Evolutionary conservation across 2,797 vertebrate species (phyloP), one percentile per base, ranked within the genome.

Genomic region (Meda fulgida): DNA sequence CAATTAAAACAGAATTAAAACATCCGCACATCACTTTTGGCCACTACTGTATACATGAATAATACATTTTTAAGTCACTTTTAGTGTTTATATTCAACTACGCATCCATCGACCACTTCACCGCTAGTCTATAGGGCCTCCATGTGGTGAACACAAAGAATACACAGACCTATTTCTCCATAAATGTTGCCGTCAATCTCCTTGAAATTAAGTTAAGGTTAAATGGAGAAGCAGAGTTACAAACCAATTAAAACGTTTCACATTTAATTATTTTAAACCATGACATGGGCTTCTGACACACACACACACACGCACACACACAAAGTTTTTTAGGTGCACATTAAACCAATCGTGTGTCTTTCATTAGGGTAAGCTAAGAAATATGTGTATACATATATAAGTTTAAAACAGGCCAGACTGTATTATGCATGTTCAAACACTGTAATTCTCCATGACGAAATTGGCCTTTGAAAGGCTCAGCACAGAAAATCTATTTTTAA

Each of bases 401-500:
- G 53, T 71, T 43, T 11, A 26, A 60, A 71, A 71, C 2, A 63
- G 80, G 26, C 21, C 48, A 55, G 34, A 16, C 36, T 60, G 40
- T 2, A 71, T 26, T 65, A 67, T 29, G 60, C 66, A 72, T 85
- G 53, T 80, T 72, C 23, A 63, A 79, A 53, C 76, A 76, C 85
- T 75, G 75, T 78, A 85, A 69, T 70, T 84, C 83, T 85, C 70
- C 70, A 67, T 85, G 85, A 88, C 31, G 73, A 77, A 81, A 84
- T n/a, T 58, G 43, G 80, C 77, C 83, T 78, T 84, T 76, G 38
- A 86, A 77, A 84, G 51, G 38, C 78, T 83, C 60, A 89, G 77
- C 40, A 29, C 70, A 34, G 85, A 84, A 85, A 86, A 87, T 83
- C 88, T 83, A 87, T 90, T 92, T 92, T 85, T 78, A 89, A 81